Evolutionary conservation across 1,140 invertebrate species (phyloP), one percentile per base, ranked within the genome.

Genomic region (Chrysoperla carnea): DNA sequence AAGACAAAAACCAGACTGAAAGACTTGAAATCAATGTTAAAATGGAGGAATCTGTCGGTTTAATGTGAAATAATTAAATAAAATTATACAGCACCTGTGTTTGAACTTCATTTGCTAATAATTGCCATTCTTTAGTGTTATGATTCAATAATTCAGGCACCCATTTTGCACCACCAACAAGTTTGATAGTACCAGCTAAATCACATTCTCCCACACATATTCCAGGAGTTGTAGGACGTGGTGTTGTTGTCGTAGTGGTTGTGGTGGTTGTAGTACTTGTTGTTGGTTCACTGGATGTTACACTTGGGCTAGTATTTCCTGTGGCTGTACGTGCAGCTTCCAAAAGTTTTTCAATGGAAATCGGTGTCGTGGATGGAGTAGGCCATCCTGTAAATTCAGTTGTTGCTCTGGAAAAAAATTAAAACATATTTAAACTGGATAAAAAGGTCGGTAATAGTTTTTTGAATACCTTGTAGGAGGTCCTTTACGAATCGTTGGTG

Each of bases 351-450:
- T 85, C 82, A 36, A 85, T 81, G 0, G 82, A 84, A 39, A 87
- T 78, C 6, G 84, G 83, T 0, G 82, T 86, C 0, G 84, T 87
- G 1, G 82, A 80, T 5, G 78, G 74, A 6, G 84, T 82, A 8
- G 85, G 83, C 84, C 84, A 90, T 12, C 84, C 85, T 8, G 84
- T 87, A 52, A 90, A 90, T 57, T 85, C 81, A 2, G 85, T 89
- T 11, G 82, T 84, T 37, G 78, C 77, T 60, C 86, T 84, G 52
- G 36, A 58, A 64, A 49, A 14, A 48, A 40, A n/a, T 13, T 41
- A 27, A 29, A 27, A 40, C n/a, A 33, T 6, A 1, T 31, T 29
- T 8, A 37, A 14, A 17, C 5, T 4, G 9, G 17, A 23, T 23
- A 23, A 23, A 23, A 23, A 23, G 17, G 5, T 23, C 5, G 17